A percentile compares a stretch with the other conserved stretches of the same genome.
phyloP scores from a whole-genome alignment of 2,888 invertebrate species.

The Lepidonotus clava region DNA sequence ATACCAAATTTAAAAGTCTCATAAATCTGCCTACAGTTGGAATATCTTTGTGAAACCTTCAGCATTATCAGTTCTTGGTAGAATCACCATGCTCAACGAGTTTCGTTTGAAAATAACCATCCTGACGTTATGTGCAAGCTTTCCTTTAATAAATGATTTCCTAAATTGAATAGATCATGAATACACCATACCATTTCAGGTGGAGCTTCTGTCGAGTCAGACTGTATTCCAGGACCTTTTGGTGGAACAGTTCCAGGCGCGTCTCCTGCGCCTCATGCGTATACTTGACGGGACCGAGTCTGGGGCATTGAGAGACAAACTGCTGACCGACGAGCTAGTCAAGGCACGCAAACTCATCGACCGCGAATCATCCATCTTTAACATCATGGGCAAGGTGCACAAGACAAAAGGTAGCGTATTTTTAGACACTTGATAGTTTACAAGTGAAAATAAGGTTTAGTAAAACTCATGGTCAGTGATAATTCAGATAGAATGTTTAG shows the following conservation, averaged over 20 bases:
- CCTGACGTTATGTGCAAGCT: too few relatives aligned
- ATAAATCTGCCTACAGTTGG: too few relatives aligned
- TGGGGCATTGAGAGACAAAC: neutral
- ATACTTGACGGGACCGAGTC: neutral
- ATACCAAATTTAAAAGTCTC: too few relatives aligned
- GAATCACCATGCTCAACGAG: too few relatives aligned
- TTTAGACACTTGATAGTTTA: neutral
- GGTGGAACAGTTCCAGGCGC: constrained; percentile 16
- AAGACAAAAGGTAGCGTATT: neutral
- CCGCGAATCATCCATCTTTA: neutral
- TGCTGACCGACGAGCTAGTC: neutral
- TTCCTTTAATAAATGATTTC: too few relatives aligned
- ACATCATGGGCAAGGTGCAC: neutral
- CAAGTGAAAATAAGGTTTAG: too few relatives aligned
- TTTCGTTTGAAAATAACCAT: too few relatives aligned
- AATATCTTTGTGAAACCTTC: too few relatives aligned
- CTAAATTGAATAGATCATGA: too few relatives aligned
- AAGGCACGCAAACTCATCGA: constrained; percentile 24
- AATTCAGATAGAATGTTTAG: too few relatives aligned
- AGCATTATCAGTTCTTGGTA: too few relatives aligned
- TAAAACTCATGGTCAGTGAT: too few relatives aligned
- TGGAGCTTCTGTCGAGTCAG: constrained; percentile 19
- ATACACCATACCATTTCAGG: neutral
- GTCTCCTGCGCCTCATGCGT: neutral
- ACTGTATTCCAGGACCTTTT: constrained; percentile 37